A percentile compares a stretch with the other conserved stretches of the same genome.
phyloP scores from a whole-genome alignment of 1,140 invertebrate species.

The Hyphantria cunea region DNA sequence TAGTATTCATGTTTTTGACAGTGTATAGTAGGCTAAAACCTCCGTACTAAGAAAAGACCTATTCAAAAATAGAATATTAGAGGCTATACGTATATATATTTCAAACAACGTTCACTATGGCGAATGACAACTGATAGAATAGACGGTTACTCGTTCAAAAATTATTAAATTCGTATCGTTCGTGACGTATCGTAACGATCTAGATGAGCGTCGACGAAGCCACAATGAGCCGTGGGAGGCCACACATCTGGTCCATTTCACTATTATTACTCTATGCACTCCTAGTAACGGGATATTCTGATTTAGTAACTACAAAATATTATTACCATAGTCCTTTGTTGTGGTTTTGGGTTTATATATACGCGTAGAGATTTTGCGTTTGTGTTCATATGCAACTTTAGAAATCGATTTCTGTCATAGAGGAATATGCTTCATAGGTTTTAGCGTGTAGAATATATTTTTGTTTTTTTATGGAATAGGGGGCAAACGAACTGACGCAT shows the following conservation, averaged over 20 bases:
- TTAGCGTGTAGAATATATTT: too few relatives aligned
- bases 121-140: neutral
- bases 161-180: conserved; percentile 10
- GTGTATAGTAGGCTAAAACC: too few relatives aligned
- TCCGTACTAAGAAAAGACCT: too few relatives aligned
- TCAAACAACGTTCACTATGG: neutral
- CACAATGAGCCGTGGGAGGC: conserved; percentile 37
- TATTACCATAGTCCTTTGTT: conserved; percentile 3
- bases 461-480: too few relatives aligned
- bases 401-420: too few relatives aligned
- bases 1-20: too few relatives aligned
- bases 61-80: too few relatives aligned
- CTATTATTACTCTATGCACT: conserved; percentile 25
- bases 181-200: conserved; percentile 23
- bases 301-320: conserved; percentile 5
- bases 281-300: conserved; percentile 21
- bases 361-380: neutral
- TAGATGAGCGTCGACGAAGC: conserved; percentile 22
- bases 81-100: neutral
- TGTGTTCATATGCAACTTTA: too few relatives aligned
- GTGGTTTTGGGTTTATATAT: too few relatives aligned
- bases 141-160: conserved; percentile 17
- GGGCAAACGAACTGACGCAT: too few relatives aligned
- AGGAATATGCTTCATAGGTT: too few relatives aligned
- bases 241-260: conserved; percentile 33